Percentiles rank a stretch among this genome's conserved stretches.
Conservation (phyloP, 1,140 invertebrate species). For the Trichonephila clavipes region DNA sequence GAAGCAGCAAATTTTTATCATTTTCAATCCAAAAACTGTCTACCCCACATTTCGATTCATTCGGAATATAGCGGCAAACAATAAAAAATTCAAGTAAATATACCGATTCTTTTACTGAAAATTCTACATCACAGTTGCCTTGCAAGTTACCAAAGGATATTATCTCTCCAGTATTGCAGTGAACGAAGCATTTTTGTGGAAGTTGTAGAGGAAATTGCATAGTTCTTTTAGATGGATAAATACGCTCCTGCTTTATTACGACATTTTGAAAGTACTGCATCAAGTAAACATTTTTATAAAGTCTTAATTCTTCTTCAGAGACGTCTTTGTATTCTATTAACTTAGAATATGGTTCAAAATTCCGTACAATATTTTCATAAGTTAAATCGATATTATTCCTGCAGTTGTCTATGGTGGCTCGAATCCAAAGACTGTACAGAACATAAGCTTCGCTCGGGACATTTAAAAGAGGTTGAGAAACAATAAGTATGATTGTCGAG, state of each 20-base stretch:
- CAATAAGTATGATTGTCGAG: not conserved
- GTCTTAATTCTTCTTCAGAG: not conserved
- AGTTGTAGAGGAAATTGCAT: constrained; percentile 10
- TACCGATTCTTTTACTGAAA: not conserved
- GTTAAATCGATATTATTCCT: not conserved
- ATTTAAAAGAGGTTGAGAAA: not conserved
- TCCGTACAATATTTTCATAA: not conserved
- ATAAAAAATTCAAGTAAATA: constrained; percentile 24
- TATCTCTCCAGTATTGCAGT: not conserved
- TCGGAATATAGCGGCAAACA: not conserved
- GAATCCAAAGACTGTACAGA: constrained; percentile 24
- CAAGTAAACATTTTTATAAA: constrained; percentile 7
- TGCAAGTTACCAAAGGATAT: not conserved
- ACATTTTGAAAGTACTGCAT: constrained; percentile 1
- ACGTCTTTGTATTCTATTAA: constrained; percentile 8
- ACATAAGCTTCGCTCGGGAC: not conserved
- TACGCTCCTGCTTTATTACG: not conserved
- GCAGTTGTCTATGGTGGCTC: constrained; percentile 20
- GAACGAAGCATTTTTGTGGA: not conserved
- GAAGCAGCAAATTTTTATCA: not conserved
- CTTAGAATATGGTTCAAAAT: not conserved
- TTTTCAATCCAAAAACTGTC: not conserved
- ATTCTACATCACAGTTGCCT: not conserved
- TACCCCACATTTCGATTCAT: not conserved
- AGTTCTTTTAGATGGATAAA: not conserved